Evolutionary conservation across 2,888 invertebrate species (phyloP).

Genomic region (Timandra comae): DNA sequence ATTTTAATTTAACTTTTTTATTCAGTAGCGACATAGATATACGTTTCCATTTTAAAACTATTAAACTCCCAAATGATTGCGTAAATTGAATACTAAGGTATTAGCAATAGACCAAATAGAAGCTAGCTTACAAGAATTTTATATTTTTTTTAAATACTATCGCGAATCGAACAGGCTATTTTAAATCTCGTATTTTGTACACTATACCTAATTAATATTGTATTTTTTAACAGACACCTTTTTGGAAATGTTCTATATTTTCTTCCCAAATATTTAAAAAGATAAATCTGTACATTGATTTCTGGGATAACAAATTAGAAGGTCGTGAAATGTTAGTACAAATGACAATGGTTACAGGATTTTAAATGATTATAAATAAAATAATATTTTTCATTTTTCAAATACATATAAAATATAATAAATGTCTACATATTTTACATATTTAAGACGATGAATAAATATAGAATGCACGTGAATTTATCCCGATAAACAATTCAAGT

Average conservation of each 20-base stretch:
- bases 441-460: too few relatives aligned
- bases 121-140: conserved; percentile 39
- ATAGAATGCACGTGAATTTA: too few relatives aligned
- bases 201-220: conserved; percentile 28
- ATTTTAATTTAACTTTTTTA: too few relatives aligned
- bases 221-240: conserved; percentile 37
- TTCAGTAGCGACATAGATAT: too few relatives aligned
- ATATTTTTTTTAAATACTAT: conserved; percentile 24
- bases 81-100: conserved; percentile 24
- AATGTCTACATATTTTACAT: too few relatives aligned
- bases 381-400: too few relatives aligned
- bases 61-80: conserved; percentile 8
- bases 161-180: conserved; percentile 40
- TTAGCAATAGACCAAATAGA: conserved; percentile 45
- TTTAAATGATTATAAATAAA: too few relatives aligned
- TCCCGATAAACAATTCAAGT: too few relatives aligned
- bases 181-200: conserved; percentile 30
- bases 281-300: conserved; percentile 49
- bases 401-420: too few relatives aligned
- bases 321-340: conserved; percentile 31
- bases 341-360: conserved; percentile 25
- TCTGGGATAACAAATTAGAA: conserved; percentile 27
- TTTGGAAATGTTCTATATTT: conserved; percentile 20
- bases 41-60: too few relatives aligned
- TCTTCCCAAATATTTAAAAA: conserved; percentile 23